These are phyloP conservation scores for Herpailurus yagouaroundi DNA, from an alignment of 2,113 vertebrate genomes.

Conservation along the genomic window DNA sequence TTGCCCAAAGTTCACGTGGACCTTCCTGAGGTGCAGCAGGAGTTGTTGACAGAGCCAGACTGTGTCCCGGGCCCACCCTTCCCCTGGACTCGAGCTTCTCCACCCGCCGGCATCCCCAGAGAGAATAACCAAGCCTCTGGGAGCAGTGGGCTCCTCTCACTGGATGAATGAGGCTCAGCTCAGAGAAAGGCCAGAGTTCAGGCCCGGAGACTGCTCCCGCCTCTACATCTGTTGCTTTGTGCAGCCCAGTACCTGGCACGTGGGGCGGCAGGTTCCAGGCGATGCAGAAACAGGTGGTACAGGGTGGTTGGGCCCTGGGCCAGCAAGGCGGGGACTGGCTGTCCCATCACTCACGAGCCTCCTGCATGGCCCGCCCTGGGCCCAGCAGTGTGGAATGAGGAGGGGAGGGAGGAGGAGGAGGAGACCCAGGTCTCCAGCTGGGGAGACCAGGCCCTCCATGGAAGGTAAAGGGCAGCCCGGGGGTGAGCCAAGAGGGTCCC, in stretches of 20 bases:
- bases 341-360: not conserved
- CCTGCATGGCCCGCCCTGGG: not conserved
- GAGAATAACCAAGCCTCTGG: not conserved
- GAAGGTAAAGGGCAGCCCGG: not conserved
- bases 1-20: not conserved
- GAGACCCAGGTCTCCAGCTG: not conserved
- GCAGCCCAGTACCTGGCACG: not conserved
- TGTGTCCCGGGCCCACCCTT: not conserved
- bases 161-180: not conserved
- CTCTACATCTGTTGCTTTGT: not conserved
- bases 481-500: not conserved
- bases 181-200: not conserved
- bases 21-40: not conserved
- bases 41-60: not conserved
- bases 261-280: fast-evolving
- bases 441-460: not conserved
- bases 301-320: not conserved
- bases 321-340: not conserved
- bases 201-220: not conserved
- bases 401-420: not conserved
- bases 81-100: not conserved
- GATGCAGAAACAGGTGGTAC: not conserved
- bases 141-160: not conserved
- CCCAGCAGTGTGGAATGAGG: not conserved
- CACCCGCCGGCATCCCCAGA: not conserved